Base-by-base conservation (phyloP, 2,888 invertebrate genomes). In the Microchrysa polita region DNA sequence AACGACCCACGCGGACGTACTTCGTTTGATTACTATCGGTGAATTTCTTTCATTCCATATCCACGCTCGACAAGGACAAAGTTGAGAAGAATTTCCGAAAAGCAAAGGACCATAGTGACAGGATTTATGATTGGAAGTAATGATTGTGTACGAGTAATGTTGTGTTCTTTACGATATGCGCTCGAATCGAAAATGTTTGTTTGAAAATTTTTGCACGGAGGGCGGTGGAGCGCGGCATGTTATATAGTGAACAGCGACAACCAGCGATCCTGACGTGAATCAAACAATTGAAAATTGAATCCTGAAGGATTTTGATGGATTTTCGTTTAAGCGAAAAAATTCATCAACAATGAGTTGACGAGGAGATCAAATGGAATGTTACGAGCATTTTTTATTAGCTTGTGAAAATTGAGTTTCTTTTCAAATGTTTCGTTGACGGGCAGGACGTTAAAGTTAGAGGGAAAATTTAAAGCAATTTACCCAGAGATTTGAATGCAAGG, bases 21-120 rank as follows among this genome's bases (percentile, higher is more conserved):
- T 14, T n/a, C n/a, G 27, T 59, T 59, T 59, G 59, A 59, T 59
- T 59, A 27, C 59, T 22, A 59, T 59, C 59, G 59, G 23, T 5
- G 27, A n/a, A 48, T n/a, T 48, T 48, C 16, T 48, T 48, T n/a
- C 27, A 34, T 34, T 34, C 27, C 27, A 12, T 48, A n/a, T 48
- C 48, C 14, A n/a, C n/a, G n/a, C n/a, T n/a, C n/a, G n/a, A n/a
- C n/a, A 48, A 48, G 48, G 48, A 48, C 48, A n/a, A 48, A 48
- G 16, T n/a, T 10, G 48, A 48, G 27, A 48, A 48, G n/a, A n/a
- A 48, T 48, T 48, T 48, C 2, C 12, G 48, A 48, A 48, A 48
- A 48, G 48, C 14, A n/a, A 48, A 48, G 14, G 14, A 48, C 48
- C 48, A n/a, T n/a, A 48, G 48, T 48, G 48, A 48, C 48, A 48